Evolutionary conservation across 1,140 invertebrate species (phyloP), one percentile per base, ranked within the genome.

Genomic region (Archivesica marissinica): DNA sequence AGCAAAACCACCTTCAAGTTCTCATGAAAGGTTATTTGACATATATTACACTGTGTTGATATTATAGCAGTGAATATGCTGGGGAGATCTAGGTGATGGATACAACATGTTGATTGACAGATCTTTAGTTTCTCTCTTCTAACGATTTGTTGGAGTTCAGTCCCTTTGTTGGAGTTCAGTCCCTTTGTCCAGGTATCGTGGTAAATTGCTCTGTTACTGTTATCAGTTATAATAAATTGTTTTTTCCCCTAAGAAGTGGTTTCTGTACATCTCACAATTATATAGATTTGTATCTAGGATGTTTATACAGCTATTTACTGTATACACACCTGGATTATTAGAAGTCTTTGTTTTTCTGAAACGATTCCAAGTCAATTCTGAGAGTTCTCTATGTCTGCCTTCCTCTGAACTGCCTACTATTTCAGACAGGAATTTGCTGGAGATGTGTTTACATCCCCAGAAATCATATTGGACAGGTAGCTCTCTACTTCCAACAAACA

Each of bases 291-390:
- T 76, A 76, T 76, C 74, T 52, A 59, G 28, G 54, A 76, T 76
- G 74, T 76, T 76, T 35, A 76, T 76, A 76, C 74, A 56, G 50
- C 20, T 76, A 56, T 59, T 59, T 76, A 76, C 74, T 13, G 47
- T n/a, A 56, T 56, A 56, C 74, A 39, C 74, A 76, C 74, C 74
- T 76, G 74, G 74, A 38, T 76, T 38, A 56, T 41, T 33, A 44
- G 39, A 72, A 72, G 68, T 47, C 68, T 47, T 28, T 72, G 68
- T 72, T 72, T 72, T 72, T 72, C 68, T 72, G 68, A 50, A 47
- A 9, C 20, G 68, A 47, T 47, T 72, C 68, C 68, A 72, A 72
- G 41, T 47, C 41, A 72, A 47, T 72, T 72, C 68, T 9, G 35
- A n/a, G n/a, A 44, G 25, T 13, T 72, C 41, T 72, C 68, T 72